Evolutionary conservation across 1,140 invertebrate species (phyloP).

Genomic region (Dolichoris vasculosae): DNA sequence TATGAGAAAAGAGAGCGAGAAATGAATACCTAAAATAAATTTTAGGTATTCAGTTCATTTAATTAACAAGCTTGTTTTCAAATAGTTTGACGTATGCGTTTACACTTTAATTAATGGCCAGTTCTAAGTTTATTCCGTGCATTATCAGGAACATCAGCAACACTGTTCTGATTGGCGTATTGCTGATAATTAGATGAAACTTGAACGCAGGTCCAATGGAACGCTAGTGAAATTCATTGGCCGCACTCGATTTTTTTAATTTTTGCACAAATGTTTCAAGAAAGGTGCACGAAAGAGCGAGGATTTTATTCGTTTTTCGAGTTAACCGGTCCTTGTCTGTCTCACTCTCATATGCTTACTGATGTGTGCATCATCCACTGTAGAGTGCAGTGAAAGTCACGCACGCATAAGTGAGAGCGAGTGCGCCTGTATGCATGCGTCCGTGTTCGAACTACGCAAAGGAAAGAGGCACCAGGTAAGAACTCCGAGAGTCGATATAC

Average conservation of each 20-base stretch:
- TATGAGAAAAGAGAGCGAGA: too few relatives aligned
- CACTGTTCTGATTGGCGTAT: too few relatives aligned
- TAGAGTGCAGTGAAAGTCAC: conserved; percentile 24
- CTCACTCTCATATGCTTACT: not conserved
- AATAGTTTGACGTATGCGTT: too few relatives aligned
- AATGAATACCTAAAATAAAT: too few relatives aligned
- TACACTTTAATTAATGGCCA: too few relatives aligned
- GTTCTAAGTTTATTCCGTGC: too few relatives aligned
- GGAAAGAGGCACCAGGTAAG: conserved; percentile 2
- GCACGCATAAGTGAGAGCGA: not conserved
- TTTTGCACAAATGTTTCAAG: not conserved
- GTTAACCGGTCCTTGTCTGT: conserved; percentile 36
- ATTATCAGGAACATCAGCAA: too few relatives aligned
- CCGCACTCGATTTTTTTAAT: conserved; percentile 31
- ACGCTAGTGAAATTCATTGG: not conserved
- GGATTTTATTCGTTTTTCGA: conserved; percentile 41
- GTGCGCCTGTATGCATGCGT: not conserved
- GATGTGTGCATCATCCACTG: conserved; percentile 22
- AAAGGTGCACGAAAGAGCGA: not conserved
- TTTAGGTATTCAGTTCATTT: too few relatives aligned
- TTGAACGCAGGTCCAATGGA: not conserved
- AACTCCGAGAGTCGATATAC: not conserved
- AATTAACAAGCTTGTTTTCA: too few relatives aligned
- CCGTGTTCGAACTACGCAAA: not conserved
- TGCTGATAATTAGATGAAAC: not conserved